Percentiles rank a stretch among this genome's conserved stretches.
Conservation (phyloP, 2,113 vertebrate genomes). For the Strix aluco region DNA sequence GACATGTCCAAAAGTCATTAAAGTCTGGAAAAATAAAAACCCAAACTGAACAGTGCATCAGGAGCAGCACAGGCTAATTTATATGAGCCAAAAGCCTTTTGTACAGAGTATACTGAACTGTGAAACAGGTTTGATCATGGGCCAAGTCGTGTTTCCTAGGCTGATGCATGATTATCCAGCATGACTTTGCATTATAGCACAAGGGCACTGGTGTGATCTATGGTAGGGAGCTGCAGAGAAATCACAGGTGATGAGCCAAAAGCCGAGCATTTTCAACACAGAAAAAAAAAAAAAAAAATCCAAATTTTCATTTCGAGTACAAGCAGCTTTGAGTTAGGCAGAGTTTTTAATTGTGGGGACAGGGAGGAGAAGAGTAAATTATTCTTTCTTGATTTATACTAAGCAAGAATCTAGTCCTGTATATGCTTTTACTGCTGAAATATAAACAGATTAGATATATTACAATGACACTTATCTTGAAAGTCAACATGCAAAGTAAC, state of each 20-base stretch:
- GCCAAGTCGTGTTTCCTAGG: constrained; percentile 29
- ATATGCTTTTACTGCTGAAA: background rate
- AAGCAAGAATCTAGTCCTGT: background rate
- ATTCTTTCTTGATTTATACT: background rate
- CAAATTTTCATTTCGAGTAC: background rate
- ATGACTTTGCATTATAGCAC: constrained; percentile 41
- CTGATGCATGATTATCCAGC: constrained; percentile 29
- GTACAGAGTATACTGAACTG: background rate
- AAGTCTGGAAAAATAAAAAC: background rate
- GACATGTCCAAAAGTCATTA: background rate
- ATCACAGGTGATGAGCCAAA: background rate
- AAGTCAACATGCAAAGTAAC: background rate
- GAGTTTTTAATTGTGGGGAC: background rate
- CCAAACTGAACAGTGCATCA: background rate
- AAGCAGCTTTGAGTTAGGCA: background rate
- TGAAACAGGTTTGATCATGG: constrained; percentile 9
- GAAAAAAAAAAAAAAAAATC: background rate
- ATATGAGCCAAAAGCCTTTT: background rate
- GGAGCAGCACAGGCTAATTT: background rate
- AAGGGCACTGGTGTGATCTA: background rate
- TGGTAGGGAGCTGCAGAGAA: background rate
- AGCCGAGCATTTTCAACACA: background rate
- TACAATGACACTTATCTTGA: background rate
- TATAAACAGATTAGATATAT: background rate
- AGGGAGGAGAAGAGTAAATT: background rate